Conservation (phyloP, 2,113 vertebrate species). For the Macaca nemestrina region DNA sequence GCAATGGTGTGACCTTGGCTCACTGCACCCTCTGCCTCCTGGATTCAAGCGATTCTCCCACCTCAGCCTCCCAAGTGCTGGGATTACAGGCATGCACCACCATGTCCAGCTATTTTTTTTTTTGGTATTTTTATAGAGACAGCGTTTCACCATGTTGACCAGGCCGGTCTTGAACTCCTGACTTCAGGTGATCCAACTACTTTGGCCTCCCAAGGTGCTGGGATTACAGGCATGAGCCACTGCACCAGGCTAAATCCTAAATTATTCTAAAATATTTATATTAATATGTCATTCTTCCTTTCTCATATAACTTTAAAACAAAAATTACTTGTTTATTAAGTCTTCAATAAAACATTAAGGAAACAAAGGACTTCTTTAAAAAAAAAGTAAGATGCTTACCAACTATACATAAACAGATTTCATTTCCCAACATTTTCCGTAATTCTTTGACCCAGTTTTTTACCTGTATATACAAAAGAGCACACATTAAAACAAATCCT, state of each 20-base stretch:
- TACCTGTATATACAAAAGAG: conserved; percentile 88
- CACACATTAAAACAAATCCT: conserved; percentile 57
- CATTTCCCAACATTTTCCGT: conserved; percentile 99
- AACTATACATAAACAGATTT: conserved; percentile 99
- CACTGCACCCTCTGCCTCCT: background rate
- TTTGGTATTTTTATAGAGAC: background rate
- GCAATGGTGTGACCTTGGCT: background rate
- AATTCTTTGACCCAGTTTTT: conserved; percentile 99
- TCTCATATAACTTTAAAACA: conserved; percentile 30
- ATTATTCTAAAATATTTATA: conserved; percentile 25
- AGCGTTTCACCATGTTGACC: background rate
- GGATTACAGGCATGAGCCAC: no score
- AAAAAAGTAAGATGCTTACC: conserved; percentile 87
- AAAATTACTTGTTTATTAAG: background rate
- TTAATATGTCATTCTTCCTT: background rate
- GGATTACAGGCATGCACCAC: background rate
- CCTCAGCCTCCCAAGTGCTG: background rate
- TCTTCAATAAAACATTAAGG: conserved; percentile 38
- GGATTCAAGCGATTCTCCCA: background rate
- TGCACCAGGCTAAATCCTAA: background rate
- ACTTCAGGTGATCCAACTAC: background rate
- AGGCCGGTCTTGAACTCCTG: background rate
- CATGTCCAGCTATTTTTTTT: background rate
- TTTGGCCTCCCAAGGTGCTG: background rate
- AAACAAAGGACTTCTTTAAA: background rate